Percentiles rank a stretch among this genome's conserved stretches.
These are phyloP conservation scores for Stratiomys singularior DNA, from an alignment of 2,888 invertebrate species.

Conservation along the genomic window DNA sequence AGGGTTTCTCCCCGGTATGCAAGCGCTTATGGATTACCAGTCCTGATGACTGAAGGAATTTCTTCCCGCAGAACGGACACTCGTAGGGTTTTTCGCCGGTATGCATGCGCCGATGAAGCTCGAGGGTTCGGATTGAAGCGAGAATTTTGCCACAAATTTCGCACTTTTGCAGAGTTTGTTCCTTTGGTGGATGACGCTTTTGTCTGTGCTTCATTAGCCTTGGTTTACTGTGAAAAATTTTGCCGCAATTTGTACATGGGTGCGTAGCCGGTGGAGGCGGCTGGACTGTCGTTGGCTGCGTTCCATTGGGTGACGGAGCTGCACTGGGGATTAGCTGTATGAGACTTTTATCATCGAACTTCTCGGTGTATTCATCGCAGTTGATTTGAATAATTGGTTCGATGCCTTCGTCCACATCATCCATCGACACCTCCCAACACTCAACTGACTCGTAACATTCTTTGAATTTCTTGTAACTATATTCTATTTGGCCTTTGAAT, in stretches of 20 bases:
- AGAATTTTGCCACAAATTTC: conserved; percentile 66
- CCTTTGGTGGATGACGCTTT: no score
- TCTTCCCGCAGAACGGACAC: conserved; percentile 65
- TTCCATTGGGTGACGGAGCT: no score
- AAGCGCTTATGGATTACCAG: conserved; percentile 64
- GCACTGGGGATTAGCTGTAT: no score
- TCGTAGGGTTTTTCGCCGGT: conserved; percentile 67
- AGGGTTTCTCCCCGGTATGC: conserved; percentile 67
- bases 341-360: no score
- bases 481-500: conserved; percentile 18
- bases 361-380: no score
- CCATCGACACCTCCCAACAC: background rate
- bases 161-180: no score
- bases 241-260: conserved; percentile 66
- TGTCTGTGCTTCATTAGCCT: no score
- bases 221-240: conserved; percentile 60
- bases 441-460: background rate
- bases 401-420: background rate
- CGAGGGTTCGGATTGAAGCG: conserved; percentile 65
- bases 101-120: conserved; percentile 66
- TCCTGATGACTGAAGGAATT: conserved; percentile 67
- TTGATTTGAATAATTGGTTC: background rate
- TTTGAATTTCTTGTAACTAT: background rate
- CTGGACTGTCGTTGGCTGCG: no score
- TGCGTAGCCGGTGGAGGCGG: no score